Evolutionary conservation across 2,113 vertebrate species (phyloP).

Genomic region (Galbula dea): DNA sequence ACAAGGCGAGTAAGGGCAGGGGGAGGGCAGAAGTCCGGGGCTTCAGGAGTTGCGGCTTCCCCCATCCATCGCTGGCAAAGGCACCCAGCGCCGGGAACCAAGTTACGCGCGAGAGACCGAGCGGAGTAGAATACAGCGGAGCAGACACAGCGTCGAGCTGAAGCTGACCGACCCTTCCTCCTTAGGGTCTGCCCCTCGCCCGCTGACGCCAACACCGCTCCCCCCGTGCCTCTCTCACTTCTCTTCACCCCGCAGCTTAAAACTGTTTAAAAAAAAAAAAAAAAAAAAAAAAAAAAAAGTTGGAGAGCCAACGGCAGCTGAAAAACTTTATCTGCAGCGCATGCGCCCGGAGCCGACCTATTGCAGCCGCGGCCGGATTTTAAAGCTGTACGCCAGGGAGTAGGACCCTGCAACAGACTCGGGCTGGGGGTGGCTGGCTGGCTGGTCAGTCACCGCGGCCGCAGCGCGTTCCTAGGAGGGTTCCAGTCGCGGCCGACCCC

Average conservation of each 20-base stretch:
- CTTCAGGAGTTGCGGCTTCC: conserved; percentile 35
- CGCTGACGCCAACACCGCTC: neutral
- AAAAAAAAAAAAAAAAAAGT: neutral
- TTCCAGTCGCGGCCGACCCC: rapidly evolving
- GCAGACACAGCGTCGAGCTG: neutral
- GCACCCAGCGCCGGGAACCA: neutral
- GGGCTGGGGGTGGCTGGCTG: neutral
- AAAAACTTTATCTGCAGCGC: conserved; percentile 74
- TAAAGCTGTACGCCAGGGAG: conserved; percentile 70
- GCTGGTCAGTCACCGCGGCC: rapidly evolving
- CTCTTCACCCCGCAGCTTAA: conserved; percentile 39
- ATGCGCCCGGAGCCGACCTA: conserved; percentile 81
- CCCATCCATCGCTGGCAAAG: conserved; percentile 21
- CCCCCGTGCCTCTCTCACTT: conserved; percentile 8
- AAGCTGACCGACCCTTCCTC: conserved; percentile 14
- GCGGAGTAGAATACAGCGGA: neutral
- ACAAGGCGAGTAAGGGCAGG: neutral
- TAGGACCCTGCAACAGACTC: neutral
- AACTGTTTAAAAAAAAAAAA: neutral
- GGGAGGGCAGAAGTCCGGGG: conserved; percentile 23
- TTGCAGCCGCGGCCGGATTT: conserved; percentile 71
- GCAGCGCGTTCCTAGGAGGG: too few species aligned
- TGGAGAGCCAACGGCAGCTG: conserved; percentile 63
- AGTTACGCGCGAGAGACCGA: neutral
- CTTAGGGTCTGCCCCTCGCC: neutral